These are phyloP conservation scores for Marmota flaviventris DNA, from an alignment of 2,113 vertebrate genomes.

Conservation along the genomic window DNA sequence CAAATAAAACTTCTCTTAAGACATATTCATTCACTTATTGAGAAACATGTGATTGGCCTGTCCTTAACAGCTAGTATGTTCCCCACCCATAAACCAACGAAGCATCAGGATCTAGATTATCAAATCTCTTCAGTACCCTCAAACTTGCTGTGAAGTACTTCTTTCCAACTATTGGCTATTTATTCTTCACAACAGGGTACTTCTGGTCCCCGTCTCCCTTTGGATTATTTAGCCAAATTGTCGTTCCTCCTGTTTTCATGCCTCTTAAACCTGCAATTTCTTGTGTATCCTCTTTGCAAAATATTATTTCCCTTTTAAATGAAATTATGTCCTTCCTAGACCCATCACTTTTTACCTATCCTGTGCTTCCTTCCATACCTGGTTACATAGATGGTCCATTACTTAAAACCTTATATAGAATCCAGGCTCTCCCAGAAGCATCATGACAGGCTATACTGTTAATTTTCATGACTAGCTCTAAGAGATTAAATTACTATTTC, in stretches of 20 bases:
- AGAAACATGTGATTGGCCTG: conserved; percentile 18
- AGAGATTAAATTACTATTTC: conserved; percentile 63
- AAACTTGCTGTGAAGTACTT: neutral
- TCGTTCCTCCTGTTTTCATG: neutral
- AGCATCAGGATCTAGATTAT: neutral
- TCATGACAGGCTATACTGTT: neutral
- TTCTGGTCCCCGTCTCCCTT: neutral
- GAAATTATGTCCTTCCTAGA: neutral
- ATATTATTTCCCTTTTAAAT: conserved; percentile 25
- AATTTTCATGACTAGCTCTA: conserved; percentile 46
- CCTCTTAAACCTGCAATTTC: neutral
- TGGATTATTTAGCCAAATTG: neutral
- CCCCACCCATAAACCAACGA: neutral
- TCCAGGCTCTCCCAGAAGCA: neutral
- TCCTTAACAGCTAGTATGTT: neutral
- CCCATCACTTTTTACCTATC: neutral
- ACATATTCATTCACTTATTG: neutral
- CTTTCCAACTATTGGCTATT: neutral
- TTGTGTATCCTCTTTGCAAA: neutral
- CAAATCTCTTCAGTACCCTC: neutral
- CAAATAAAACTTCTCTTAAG: conserved; percentile 33
- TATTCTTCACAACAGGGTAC: neutral
- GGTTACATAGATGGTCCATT: neutral
- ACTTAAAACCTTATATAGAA: conserved; percentile 6
- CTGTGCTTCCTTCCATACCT: neutral